A percentile compares a stretch with the other conserved stretches of the same genome.
Evolutionary conservation across 92 coral and sea anemone genomes (phyloP).

Genomic region (Bergia sp.): DNA sequence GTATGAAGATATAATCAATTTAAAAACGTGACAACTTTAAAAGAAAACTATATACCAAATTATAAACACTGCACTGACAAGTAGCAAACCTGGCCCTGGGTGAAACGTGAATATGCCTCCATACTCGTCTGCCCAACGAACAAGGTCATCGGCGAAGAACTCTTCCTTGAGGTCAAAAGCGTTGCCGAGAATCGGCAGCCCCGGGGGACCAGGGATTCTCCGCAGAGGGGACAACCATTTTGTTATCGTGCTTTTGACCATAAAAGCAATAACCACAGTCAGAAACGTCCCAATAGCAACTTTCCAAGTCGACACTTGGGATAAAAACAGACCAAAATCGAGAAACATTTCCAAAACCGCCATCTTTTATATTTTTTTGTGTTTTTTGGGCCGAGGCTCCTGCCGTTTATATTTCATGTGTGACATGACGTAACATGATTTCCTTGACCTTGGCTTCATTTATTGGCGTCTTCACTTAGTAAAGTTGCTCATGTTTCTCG

Average conservation of each 20-base stretch:
- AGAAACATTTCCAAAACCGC: neutral
- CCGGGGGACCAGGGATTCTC: slow-evolving; percentile 10
- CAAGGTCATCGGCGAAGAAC: slow-evolving; percentile 22
- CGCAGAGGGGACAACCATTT: slow-evolving; percentile 4
- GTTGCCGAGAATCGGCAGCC: slow-evolving; percentile 3
- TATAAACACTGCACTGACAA: neutral
- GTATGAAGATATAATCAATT: no score
- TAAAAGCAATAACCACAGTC: neutral
- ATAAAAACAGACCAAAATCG: neutral
- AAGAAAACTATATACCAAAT: no score
- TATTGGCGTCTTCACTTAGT: no score
- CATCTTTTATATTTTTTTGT: neutral
- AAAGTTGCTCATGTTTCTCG: no score
- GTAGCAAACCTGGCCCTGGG: slow-evolving; percentile 22
- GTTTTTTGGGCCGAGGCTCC: neutral
- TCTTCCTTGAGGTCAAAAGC: slow-evolving; percentile 24
- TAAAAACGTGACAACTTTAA: no score
- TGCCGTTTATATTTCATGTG: no score
- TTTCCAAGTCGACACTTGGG: slow-evolving; percentile 7
- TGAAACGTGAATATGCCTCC: slow-evolving; percentile 23
- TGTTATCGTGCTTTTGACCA: neutral
- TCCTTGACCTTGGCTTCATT: no score
- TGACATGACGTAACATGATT: no score
- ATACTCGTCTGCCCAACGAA: slow-evolving; percentile 29
- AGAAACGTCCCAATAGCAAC: neutral